Percentiles rank a stretch among this genome's conserved stretches.
phyloP scores from a whole-genome alignment of 2,888 invertebrate species.

The Agrypnus murinus region DNA sequence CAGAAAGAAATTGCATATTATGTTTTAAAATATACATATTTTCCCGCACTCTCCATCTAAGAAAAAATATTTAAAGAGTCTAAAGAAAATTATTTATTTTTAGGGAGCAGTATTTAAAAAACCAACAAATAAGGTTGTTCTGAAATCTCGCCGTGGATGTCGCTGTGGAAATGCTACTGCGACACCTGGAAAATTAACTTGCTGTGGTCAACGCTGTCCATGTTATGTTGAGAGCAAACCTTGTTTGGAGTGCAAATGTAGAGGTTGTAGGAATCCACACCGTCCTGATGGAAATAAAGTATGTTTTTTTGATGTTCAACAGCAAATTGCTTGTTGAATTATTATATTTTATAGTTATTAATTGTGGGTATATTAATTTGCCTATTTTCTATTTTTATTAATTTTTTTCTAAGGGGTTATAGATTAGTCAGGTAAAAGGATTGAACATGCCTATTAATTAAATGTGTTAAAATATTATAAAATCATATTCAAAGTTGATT shows the following conservation, averaged over 20 bases:
- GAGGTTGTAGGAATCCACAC: conserved; percentile 94
- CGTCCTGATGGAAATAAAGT: conserved; percentile 88
- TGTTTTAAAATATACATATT: no score
- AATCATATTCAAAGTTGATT: no score
- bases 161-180: conserved; percentile 94
- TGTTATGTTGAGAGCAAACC: conserved; percentile 94
- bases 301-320: conserved; percentile 54
- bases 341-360: conserved; percentile 9
- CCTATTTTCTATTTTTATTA: no score
- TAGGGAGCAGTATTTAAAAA: conserved; percentile 72
- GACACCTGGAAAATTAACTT: conserved; percentile 91
- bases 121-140: conserved; percentile 69
- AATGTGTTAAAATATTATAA: no score
- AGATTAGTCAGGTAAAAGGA: no score
- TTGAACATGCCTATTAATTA: no score
- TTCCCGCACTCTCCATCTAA: no score
- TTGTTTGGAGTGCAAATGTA: conserved; percentile 92
- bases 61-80: not conserved
- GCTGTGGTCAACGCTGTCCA: conserved; percentile 94
- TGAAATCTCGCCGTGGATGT: conserved; percentile 82
- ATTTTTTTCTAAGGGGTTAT: no score
- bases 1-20: no score
- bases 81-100: no score
- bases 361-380: no score
- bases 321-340: not conserved